These are phyloP conservation scores for Leptarthrus brevirostris DNA, from an alignment of 2,888 invertebrate species.

Conservation along the genomic window DNA sequence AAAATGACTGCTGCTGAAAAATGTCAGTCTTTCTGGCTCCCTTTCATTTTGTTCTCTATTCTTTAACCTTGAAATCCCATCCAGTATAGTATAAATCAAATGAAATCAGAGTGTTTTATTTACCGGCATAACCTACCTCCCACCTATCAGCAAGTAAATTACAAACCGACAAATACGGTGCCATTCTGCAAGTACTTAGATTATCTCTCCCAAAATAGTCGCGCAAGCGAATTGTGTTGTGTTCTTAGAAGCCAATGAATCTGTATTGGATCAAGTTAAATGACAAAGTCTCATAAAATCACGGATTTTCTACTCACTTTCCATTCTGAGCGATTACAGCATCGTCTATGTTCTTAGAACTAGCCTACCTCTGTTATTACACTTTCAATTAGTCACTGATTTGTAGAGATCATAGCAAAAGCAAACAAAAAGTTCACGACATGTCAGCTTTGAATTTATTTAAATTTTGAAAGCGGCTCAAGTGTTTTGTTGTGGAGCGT, in stretches of 20 bases:
- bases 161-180: not conserved
- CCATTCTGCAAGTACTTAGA: not conserved
- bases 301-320: not conserved
- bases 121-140: not conserved
- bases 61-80: not conserved
- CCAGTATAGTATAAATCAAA: not conserved
- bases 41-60: not conserved
- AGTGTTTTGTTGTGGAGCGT: not conserved
- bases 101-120: not conserved
- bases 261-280: not conserved
- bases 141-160: not conserved
- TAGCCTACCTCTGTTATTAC: conserved; percentile 5
- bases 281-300: conserved; percentile 2
- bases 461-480: not conserved
- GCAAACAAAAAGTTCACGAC: not conserved
- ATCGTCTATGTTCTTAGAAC: conserved; percentile 9
- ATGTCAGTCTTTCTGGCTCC: not conserved
- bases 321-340: conserved; percentile 33
- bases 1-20: not conserved
- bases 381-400: conserved; percentile 26
- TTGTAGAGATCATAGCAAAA: not conserved
- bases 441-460: conserved; percentile 12
- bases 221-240: not conserved
- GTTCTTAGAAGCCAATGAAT: not conserved
- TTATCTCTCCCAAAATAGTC: not conserved